phyloP scores from a whole-genome alignment of 2,888 invertebrate species.

The Cheilosia scutellata region DNA sequence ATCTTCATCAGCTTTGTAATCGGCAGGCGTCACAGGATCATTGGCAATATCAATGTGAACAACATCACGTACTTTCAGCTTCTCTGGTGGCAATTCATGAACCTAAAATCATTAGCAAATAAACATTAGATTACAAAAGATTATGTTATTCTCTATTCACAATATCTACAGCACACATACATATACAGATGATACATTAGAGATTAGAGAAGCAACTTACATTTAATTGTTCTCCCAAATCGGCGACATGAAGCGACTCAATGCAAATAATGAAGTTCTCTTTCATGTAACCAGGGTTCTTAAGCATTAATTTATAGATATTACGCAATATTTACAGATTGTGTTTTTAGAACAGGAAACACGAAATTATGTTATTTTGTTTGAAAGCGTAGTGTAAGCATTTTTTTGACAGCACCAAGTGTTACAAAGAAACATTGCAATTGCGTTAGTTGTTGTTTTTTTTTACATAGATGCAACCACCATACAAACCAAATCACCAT shows the following conservation, averaged over 20 bases:
- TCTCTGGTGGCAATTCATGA: slow-evolving; percentile 95
- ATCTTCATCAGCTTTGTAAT: slow-evolving; percentile 95
- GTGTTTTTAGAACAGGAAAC: slow-evolving; percentile 30
- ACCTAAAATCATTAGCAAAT: slow-evolving; percentile 86
- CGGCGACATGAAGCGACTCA: slow-evolving; percentile 97
- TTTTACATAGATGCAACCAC: slow-evolving; percentile 49
- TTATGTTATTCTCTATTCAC: background rate
- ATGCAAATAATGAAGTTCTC: slow-evolving; percentile 97
- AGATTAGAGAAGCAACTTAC: slow-evolving; percentile 87
- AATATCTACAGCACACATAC: slow-evolving; percentile 11
- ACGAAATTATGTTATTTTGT: slow-evolving; percentile 13
- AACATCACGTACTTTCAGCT: slow-evolving; percentile 94
- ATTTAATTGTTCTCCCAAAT: slow-evolving; percentile 93
- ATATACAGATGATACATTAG: background rate
- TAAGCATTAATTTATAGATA: slow-evolving; percentile 46
- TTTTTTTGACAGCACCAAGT: slow-evolving; percentile 51
- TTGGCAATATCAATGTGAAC: slow-evolving; percentile 98
- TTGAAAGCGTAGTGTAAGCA: slow-evolving; percentile 46
- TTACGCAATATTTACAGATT: slow-evolving; percentile 38
- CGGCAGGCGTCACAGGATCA: slow-evolving; percentile 91
- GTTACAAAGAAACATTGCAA: slow-evolving; percentile 38
- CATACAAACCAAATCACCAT: slow-evolving; percentile 67
- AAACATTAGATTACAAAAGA: background rate
- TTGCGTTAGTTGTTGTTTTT: slow-evolving; percentile 57
- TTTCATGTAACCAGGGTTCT: slow-evolving; percentile 98